These are phyloP conservation scores for Stegodyphus dumicola DNA, from an alignment of 1,140 invertebrate genomes.

Conservation along the genomic window DNA sequence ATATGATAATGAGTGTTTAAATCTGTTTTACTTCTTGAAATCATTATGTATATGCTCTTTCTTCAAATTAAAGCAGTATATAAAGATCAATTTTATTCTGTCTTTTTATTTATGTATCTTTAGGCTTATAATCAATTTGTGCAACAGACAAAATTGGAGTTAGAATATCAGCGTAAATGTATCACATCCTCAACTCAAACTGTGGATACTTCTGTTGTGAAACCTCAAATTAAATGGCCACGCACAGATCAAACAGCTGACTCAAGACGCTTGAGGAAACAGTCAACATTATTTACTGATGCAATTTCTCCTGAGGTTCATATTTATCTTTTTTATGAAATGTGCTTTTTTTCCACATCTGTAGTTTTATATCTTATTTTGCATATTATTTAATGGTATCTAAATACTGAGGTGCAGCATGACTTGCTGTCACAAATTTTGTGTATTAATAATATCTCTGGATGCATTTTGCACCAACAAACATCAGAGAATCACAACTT, in stretches of 20 bases:
- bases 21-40: too few relatives aligned
- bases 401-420: too few relatives aligned
- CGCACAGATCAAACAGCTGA: constrained; percentile 64
- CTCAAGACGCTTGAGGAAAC: constrained; percentile 51
- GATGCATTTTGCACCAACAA: too few relatives aligned
- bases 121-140: constrained; percentile 72
- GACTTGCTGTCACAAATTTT: too few relatives aligned
- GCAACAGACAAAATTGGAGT: constrained; percentile 68
- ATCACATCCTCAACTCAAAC: constrained; percentile 57
- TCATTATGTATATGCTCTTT: too few relatives aligned
- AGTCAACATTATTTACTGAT: constrained; percentile 5
- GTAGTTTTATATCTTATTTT: too few relatives aligned
- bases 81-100: not conserved
- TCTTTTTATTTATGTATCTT: constrained; percentile 21
- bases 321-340: not conserved
- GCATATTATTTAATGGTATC: too few relatives aligned
- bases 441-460: too few relatives aligned
- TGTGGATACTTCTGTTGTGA: constrained; percentile 65
- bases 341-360: too few relatives aligned
- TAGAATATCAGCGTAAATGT: constrained; percentile 69
- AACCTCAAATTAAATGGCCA: constrained; percentile 72
- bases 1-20: too few relatives aligned
- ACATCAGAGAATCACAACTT: too few relatives aligned
- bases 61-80: too few relatives aligned
- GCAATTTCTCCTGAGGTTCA: constrained; percentile 1